Base-by-base conservation (phyloP, 1,140 invertebrate species). In the Zeugodacus cucurbitae region DNA sequence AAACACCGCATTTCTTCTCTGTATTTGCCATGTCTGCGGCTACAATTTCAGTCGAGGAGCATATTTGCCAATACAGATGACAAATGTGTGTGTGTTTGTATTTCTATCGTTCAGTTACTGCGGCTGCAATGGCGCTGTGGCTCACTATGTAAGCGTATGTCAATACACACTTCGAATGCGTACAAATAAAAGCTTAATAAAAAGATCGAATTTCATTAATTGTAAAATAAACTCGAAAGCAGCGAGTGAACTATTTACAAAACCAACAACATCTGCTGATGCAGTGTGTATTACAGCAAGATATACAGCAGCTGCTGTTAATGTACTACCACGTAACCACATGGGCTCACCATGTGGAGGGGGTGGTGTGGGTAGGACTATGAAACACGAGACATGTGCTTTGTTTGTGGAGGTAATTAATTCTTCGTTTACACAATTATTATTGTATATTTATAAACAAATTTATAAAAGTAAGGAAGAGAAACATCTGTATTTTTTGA, bases 161-260 rank as follows among this genome's bases (percentile, higher is more conserved):
- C 41, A 29, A 44, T 78, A 78, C 70, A 44, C 34, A 78, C 70
- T 44, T 44, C 70, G 20, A 78, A 62, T 86, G 26, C 85, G 85
- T 58, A 58, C 87, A 89, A 90, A 90, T 64, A 89, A 89, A 90
- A 78, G 91, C 91, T 91, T 91, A 92, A 92, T 92, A 92, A 92
- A 92, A 90, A 90, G 91, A 92, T 92, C 88, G 91, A 91, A 90
- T 92, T 92, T 92, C 91, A 91, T 92, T 90, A 92, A 92, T 92
- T 91, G 91, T 91, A 92, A 91, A 89, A 88, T 41, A 91, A 91
- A 90, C 54, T 54, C 41, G 74, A 82, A 54, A 34, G 2, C 34
- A 74, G 70, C 20, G 70, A 74, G 70, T 74, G 11, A 41, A 41
- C 37, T 48, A 78, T 44, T 14, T 78, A 48, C 74, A 78, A 78